Conservation (phyloP, 2,888 invertebrate species). For the Acrobasis repandana region DNA sequence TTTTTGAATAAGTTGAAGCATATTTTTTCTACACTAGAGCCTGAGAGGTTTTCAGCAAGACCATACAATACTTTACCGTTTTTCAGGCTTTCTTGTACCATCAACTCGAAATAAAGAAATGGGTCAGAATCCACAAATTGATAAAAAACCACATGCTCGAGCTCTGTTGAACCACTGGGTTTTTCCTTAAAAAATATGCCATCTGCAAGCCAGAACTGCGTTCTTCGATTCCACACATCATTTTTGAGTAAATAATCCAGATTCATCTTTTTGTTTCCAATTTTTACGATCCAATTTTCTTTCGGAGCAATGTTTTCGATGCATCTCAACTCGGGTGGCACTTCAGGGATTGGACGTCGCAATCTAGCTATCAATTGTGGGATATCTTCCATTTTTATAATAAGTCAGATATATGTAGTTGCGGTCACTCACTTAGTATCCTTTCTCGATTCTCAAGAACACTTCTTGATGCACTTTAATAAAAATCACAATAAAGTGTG, state of each 20-base stretch:
- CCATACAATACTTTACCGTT: background rate
- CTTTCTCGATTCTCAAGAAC: no score
- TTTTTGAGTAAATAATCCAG: conserved; percentile 4
- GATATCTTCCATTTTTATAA: background rate
- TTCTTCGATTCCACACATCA: conserved; percentile 8
- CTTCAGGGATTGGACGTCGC: background rate
- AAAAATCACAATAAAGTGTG: no score
- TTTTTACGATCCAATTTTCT: conserved; percentile 6
- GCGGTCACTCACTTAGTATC: no score
- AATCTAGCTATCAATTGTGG: background rate
- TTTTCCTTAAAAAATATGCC: background rate
- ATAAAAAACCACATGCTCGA: background rate
- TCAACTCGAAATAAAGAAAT: background rate
- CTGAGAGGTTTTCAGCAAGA: conserved; percentile 3
- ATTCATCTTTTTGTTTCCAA: conserved; percentile 7
- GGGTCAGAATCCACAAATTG: conserved; percentile 1
- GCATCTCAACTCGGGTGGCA: background rate
- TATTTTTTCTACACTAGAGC: conserved; percentile 4
- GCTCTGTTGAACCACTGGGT: background rate
- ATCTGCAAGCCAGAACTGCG: background rate
- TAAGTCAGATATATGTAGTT: no score
- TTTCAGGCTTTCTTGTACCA: background rate
- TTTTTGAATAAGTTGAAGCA: conserved; percentile 11
- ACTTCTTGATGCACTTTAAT: no score
- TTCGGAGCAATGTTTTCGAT: conserved; percentile 1